Conservation (phyloP, 2,888 invertebrate genomes). For the Ectobius pallidus region DNA sequence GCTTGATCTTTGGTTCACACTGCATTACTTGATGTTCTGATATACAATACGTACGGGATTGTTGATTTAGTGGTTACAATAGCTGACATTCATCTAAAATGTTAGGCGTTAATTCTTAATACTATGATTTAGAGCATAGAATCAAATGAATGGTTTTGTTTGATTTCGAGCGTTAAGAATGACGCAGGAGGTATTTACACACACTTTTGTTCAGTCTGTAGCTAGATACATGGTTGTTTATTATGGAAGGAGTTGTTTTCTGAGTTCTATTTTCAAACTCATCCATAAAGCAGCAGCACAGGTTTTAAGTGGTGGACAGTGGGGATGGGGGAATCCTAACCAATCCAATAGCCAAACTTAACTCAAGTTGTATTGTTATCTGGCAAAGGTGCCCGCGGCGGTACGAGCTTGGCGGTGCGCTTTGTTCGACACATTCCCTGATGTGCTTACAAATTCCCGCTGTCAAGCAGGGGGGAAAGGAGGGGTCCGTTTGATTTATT, state of each 20-base stretch:
- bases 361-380: slow-evolving; percentile 31
- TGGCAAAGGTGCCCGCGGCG: slow-evolving; percentile 9
- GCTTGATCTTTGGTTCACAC: no score
- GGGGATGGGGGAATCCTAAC: slow-evolving; percentile 8
- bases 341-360: slow-evolving; percentile 31
- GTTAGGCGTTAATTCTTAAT: no score
- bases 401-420: slow-evolving; percentile 24
- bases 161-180: no score
- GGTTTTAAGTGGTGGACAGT: neutral
- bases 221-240: slow-evolving; percentile 14
- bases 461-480: slow-evolving; percentile 26
- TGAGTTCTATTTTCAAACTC: slow-evolving; percentile 10
- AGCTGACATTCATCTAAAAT: no score
- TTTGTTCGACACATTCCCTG: slow-evolving; percentile 38
- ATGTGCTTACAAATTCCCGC: slow-evolving; percentile 39
- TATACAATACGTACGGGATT: no score
- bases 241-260: slow-evolving; percentile 16
- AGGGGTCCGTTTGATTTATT: slow-evolving; percentile 32
- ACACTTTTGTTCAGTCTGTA: slow-evolving; percentile 13
- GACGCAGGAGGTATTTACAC: slow-evolving; percentile 1
- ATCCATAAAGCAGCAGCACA: slow-evolving; percentile 13
- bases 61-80: no score
- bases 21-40: no score
- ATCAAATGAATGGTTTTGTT: no score
- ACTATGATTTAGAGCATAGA: no score